Evolutionary conservation across 2,888 invertebrate genomes (phyloP).

Genomic region (Apotomis turbidana): DNA sequence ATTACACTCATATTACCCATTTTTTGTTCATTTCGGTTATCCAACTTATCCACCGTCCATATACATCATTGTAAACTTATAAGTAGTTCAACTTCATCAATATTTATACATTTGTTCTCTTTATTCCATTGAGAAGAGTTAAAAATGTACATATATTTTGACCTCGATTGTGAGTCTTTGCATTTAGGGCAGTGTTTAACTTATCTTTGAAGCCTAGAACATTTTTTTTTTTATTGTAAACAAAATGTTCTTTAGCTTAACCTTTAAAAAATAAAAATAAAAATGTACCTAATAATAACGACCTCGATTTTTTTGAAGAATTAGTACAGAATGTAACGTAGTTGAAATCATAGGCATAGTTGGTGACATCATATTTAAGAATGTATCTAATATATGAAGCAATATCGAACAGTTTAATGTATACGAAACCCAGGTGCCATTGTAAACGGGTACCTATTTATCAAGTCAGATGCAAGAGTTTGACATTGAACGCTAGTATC

Average conservation of each 20-base stretch:
- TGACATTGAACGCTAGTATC: slow-evolving; percentile 66
- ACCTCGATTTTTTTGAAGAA: neutral
- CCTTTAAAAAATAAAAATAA: no score
- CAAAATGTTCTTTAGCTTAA: no score
- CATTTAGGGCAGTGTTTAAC: no score
- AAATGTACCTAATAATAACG: no score
- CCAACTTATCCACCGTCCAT: neutral
- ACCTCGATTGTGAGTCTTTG: neutral
- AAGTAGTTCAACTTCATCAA: neutral
- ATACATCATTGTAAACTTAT: neutral
- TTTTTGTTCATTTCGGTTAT: neutral
- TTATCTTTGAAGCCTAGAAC: no score
- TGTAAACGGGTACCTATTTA: slow-evolving; percentile 44
- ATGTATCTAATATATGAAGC: neutral
- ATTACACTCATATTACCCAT: neutral
- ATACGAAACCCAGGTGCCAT: slow-evolving; percentile 41
- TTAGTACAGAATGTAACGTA: neutral
- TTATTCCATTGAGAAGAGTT: neutral
- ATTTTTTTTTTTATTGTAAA: no score
- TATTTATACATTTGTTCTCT: neutral
- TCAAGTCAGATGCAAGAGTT: slow-evolving; percentile 65
- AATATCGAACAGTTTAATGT: slow-evolving; percentile 22
- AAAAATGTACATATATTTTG: neutral
- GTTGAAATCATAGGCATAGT: neutral
- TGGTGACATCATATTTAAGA: neutral